Evolutionary conservation across 2,113 vertebrate species (phyloP), one percentile per base, ranked within the genome.

Genomic region (Naja naja): DNA sequence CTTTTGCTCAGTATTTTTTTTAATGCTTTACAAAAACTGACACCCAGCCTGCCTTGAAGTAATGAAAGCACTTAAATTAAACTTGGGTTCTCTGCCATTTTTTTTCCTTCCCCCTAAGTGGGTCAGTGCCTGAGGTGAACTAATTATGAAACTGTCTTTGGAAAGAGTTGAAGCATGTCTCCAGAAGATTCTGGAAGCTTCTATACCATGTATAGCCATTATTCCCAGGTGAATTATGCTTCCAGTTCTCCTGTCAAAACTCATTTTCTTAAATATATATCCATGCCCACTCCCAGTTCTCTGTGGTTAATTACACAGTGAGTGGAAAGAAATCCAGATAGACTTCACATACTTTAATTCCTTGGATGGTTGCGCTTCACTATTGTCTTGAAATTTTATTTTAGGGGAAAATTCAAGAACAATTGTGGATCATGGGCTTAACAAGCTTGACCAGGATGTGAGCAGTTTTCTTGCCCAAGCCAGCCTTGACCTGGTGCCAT

Each of bases 141-240:
- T 96, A 96, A 96, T 97, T 96, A 94, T 64, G 93, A 89, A 94
- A 90, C 43, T 93, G 88, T 94, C 92, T 85, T 5, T 93, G 92
- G 92, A 39, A 64, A 94, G 10, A 60, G 8, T 85, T 86, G 88
- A 93, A 91, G 56, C 87, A 86, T 88, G 91, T 55, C 91, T 94
- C 92, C 90, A 34, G 85, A 93, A 93, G 92, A 93, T 88, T 95
- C 69, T 95, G 47, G 27, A 89, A 34, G 47, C 94, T 88, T 95
- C 86, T 74, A 47, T 95, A 34, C 94, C 93, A 91, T 96, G 34
- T 25, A 92, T 25, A 69, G 47, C 85, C 90, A 22, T 94, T 94
- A 81, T 43, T 81, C 74, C 34, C 74, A 81, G 69, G 85, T 89
- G 94, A 96, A 86, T 60, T 81, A 16, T 3, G 87, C 91, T 39